A percentile compares a stretch with the other conserved stretches of the same genome.
phyloP scores from a whole-genome alignment of 2,797 vertebrate species.

The Pseudotriccus pelzelni region DNA sequence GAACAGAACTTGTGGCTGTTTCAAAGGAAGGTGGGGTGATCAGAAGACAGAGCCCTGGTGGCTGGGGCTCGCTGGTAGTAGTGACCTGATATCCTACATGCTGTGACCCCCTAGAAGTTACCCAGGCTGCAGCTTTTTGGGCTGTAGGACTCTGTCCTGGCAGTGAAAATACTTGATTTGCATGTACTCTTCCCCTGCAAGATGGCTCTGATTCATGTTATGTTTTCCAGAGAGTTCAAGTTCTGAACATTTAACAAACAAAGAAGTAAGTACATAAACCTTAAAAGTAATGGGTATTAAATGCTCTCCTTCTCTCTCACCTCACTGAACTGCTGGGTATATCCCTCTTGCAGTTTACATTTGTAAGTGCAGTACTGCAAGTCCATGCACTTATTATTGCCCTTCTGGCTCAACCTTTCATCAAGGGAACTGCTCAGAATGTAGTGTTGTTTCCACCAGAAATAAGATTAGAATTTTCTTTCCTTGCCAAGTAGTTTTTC shows the following conservation, averaged over 20 bases:
- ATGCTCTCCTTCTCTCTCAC: background rate
- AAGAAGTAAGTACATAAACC: background rate
- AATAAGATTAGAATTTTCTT: conserved; percentile 12
- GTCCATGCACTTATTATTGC: background rate
- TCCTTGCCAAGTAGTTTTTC: background rate
- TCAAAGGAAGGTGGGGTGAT: background rate
- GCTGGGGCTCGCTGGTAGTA: fast-evolving
- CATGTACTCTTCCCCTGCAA: background rate
- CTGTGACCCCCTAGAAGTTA: background rate
- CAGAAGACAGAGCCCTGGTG: background rate
- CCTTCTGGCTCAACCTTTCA: conserved; percentile 2
- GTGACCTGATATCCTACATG: background rate
- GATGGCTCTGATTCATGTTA: background rate
- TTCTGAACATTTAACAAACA: background rate
- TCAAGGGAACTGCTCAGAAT: conserved; percentile 1
- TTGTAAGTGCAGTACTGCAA: background rate
- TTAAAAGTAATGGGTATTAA: background rate
- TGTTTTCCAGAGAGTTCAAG: background rate
- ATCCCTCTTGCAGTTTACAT: background rate
- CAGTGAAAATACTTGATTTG: background rate
- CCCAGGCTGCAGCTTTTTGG: background rate
- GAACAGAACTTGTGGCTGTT: background rate
- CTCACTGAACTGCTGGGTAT: background rate
- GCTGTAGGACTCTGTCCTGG: background rate
- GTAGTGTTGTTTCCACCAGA: background rate